Percentiles rank a stretch among this genome's conserved stretches.
Evolutionary conservation across 2,888 invertebrate species (phyloP).

Genomic region (Xestia xanthographa): DNA sequence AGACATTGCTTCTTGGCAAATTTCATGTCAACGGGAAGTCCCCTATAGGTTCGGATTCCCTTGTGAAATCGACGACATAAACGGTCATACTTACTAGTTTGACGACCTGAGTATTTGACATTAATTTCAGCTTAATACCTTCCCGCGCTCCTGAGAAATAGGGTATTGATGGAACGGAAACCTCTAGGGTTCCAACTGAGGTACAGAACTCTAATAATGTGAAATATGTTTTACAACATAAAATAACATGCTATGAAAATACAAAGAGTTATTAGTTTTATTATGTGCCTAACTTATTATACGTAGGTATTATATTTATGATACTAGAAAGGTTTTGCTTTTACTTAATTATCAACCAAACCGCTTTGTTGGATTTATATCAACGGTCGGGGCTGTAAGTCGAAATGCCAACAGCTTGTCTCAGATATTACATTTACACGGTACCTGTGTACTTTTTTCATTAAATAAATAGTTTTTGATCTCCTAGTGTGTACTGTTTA

Average conservation of each 20-base stretch:
- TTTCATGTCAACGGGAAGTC: too few relatives aligned
- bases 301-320: not conserved
- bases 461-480: not conserved
- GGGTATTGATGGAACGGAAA: too few relatives aligned
- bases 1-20: too few relatives aligned
- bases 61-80: too few relatives aligned
- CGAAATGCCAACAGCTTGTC: not conserved
- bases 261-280: conserved; percentile 1
- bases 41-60: too few relatives aligned
- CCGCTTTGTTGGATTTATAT: not conserved
- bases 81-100: too few relatives aligned
- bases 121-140: too few relatives aligned
- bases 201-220: not conserved
- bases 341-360: not conserved
- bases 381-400: not conserved
- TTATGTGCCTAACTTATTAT: not conserved
- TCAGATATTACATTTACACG: not conserved
- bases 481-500: too few relatives aligned
- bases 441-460: not conserved
- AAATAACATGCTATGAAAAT: conserved; percentile 2
- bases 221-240: not conserved
- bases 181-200: too few relatives aligned
- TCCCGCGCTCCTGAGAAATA: too few relatives aligned
- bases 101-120: too few relatives aligned
- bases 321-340: not conserved